These are phyloP conservation scores for Gadopsis marmoratus DNA, from an alignment of 2,797 vertebrate genomes.

Conservation along the genomic window DNA sequence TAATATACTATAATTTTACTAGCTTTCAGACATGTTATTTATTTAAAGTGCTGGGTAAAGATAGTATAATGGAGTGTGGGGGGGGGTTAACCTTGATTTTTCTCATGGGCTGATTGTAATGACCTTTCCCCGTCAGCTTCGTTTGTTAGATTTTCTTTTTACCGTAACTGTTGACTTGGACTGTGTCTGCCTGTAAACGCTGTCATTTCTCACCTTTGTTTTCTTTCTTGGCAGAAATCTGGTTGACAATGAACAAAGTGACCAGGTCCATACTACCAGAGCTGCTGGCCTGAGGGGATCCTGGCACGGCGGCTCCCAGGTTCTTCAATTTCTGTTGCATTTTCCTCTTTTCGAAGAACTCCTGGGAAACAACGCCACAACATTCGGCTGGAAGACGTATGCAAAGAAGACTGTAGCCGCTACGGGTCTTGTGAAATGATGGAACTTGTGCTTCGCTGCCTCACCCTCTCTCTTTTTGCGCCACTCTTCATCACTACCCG, in stretches of 20 bases:
- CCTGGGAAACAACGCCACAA: constrained; percentile 55
- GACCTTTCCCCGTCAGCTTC: background rate
- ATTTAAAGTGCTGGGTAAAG: background rate
- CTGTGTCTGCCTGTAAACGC: background rate
- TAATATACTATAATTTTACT: too few relatives aligned
- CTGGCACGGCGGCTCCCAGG: constrained; percentile 43
- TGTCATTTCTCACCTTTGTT: constrained; percentile 81
- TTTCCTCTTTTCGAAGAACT: constrained; percentile 85
- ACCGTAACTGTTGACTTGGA: background rate
- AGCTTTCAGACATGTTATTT: background rate
- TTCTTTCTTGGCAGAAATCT: constrained; percentile 90
- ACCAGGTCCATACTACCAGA: constrained; percentile 90
- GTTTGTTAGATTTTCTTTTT: background rate
- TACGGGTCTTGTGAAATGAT: background rate
- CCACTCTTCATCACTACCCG: constrained; percentile 79
- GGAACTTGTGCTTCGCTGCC: background rate
- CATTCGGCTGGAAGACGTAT: too few relatives aligned
- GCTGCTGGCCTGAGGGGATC: constrained; percentile 65
- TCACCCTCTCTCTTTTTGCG: constrained; percentile 81
- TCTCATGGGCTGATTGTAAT: background rate
- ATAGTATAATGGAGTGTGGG: background rate
- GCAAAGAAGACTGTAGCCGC: rapidly evolving
- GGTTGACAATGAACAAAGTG: constrained; percentile 92
- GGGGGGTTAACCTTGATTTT: background rate
- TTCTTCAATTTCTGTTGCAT: constrained; percentile 74